Conservation (phyloP, 2,888 invertebrate species). For the Arrhopalites spinosus region DNA sequence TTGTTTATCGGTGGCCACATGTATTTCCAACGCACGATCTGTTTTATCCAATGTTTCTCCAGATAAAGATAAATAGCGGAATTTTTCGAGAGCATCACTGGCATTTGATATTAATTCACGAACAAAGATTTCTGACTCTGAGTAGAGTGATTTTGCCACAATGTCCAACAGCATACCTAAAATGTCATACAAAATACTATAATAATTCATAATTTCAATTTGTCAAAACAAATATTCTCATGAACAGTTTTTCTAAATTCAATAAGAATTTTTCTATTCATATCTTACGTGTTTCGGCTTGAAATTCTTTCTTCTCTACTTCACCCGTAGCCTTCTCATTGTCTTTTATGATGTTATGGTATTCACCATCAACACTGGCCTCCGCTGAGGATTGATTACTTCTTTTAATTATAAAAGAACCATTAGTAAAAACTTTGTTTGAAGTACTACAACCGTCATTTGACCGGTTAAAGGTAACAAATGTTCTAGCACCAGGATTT, state of each 20-base stretch:
- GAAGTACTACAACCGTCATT: background rate
- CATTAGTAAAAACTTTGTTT: background rate
- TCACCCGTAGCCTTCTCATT: slow-evolving; percentile 61
- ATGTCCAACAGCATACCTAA: slow-evolving; percentile 91
- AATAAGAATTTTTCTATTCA: too few relatives aligned
- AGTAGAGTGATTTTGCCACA: slow-evolving; percentile 94
- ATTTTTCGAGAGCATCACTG: slow-evolving; percentile 95
- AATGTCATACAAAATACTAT: too few relatives aligned
- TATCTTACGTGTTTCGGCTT: slow-evolving; percentile 69
- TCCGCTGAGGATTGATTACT: background rate
- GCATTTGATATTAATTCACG: slow-evolving; percentile 95
- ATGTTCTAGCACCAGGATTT: background rate
- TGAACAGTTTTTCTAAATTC: too few relatives aligned
- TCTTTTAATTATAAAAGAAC: background rate
- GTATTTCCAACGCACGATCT: slow-evolving; percentile 80
- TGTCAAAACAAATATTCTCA: too few relatives aligned
- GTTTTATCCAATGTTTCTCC: slow-evolving; percentile 62
- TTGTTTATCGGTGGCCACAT: slow-evolving; percentile 85
- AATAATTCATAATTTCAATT: too few relatives aligned
- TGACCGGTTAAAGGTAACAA: background rate
- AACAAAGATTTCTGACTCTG: slow-evolving; percentile 97
- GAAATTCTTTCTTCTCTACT: slow-evolving; percentile 80
- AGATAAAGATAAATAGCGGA: slow-evolving; percentile 76
- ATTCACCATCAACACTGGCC: background rate
- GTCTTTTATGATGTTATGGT: slow-evolving; percentile 33